Base-by-base conservation (phyloP, 1,140 invertebrate species). In the Drosophila nigrodunni region DNA sequence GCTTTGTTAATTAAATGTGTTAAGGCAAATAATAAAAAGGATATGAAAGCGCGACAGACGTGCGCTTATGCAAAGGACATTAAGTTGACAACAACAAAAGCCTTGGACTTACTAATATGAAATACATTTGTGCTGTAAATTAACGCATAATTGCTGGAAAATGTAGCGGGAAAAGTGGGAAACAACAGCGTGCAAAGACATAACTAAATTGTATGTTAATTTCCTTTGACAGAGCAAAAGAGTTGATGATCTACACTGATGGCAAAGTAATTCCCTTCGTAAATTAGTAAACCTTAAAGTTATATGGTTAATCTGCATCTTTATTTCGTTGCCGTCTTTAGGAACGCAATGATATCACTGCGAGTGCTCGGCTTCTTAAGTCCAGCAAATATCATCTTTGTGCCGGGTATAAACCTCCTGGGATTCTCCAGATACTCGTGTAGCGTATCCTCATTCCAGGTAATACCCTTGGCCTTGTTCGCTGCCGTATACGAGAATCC, bases 1-100 rank as follows among this genome's bases (percentile, higher is more conserved):
- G 85, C 85, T 88, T 88, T 89, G 86, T 88, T 88, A 88, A 88
- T 88, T 88, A 88, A 88, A 88, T 88, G 85, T 85, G 83, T 83
- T 82, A 79, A 87, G 76, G 71, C 82, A 65, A 49, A 73, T 61
- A 49, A 73, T 61, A 75, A 86, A 86, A 88, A 80, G 80, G 77
- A 83, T 85, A 71, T 77, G 76, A 80, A 81, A 70, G 74, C 78
- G 82, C 70, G 66, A 68, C 52, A 68, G 61, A 66, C 80, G 58
- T 70, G 66, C 66, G 72, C 72, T 74, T 74, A 70, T 83, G 80
- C 62, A 80, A 83, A 82, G 81, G 81, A 88, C 83, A 83, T 87
- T 87, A 83, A 88, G 77, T 83, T 88, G 73, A 87, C 80, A 83
- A 82, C 79, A 76, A 67, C 66, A 67, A 67, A 66, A 61, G 43